Percentiles rank a stretch among this genome's conserved stretches.
These are phyloP conservation scores for Lasiurus cinereus DNA, from an alignment of 2,113 vertebrate species.

Conservation along the genomic window DNA sequence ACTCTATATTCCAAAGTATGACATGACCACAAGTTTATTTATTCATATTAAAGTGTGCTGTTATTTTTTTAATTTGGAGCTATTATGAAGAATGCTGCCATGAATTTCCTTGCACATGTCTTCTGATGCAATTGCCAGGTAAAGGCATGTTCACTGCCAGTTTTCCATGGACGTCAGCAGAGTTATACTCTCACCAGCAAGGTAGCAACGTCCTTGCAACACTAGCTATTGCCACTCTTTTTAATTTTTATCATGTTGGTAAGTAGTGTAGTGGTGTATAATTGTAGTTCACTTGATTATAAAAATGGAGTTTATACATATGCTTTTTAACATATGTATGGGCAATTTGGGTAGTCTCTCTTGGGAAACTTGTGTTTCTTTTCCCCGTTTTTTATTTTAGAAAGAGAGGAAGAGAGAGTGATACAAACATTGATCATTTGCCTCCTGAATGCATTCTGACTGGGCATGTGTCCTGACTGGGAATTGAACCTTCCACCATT, in stretches of 20 bases:
- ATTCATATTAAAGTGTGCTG: background rate
- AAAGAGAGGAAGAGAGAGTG: background rate
- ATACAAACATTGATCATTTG: background rate
- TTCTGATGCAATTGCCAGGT: background rate
- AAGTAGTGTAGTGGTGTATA: background rate
- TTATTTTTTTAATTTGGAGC: background rate
- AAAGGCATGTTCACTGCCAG: background rate
- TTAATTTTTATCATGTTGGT: background rate
- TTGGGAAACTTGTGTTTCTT: background rate
- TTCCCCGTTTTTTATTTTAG: background rate
- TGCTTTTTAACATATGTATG: background rate
- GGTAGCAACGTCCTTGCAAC: background rate
- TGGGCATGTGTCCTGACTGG: background rate
- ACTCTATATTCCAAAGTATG: background rate
- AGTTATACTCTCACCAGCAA: background rate
- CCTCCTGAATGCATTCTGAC: background rate
- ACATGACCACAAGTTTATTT: background rate
- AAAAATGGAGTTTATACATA: background rate
- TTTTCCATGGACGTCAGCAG: background rate
- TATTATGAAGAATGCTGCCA: background rate
- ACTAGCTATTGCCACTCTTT: background rate
- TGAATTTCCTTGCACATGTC: background rate
- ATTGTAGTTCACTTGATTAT: background rate
- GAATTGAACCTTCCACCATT: background rate
- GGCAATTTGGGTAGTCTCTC: conserved; percentile 12